Conservation (phyloP, 1,140 invertebrate genomes). For the Zophobas morio region DNA sequence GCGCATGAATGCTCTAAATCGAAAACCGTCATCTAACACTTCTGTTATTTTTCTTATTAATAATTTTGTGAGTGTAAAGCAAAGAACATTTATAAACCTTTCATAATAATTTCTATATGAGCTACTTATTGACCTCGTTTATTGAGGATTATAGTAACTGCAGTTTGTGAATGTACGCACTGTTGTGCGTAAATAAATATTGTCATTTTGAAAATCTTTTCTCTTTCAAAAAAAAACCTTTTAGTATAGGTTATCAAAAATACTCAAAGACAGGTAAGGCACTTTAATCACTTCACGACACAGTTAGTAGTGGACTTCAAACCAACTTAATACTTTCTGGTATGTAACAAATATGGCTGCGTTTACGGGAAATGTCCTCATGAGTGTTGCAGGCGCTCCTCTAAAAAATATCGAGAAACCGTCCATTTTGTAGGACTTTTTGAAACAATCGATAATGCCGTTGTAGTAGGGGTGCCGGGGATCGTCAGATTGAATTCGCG, state of each 20-base stretch:
- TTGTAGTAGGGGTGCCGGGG: slow-evolving; percentile 70
- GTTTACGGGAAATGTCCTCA: slow-evolving; percentile 81
- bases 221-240: slow-evolving; percentile 10
- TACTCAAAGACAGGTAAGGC: not conserved
- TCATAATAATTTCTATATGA: slow-evolving; percentile 62
- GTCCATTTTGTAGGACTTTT: slow-evolving; percentile 69
- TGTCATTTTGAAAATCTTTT: slow-evolving; percentile 58
- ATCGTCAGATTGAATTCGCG: slow-evolving; percentile 79
- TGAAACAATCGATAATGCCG: slow-evolving; percentile 70
- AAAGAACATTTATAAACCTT: slow-evolving; percentile 61
- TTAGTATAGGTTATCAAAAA: slow-evolving; percentile 2
- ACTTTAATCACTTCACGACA: not conserved
- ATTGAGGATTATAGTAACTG: slow-evolving; percentile 60
- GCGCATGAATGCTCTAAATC: slow-evolving; percentile 37
- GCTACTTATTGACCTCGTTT: slow-evolving; percentile 59
- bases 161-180: slow-evolving; percentile 62
- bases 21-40: slow-evolving; percentile 20
- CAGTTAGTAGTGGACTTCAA: not conserved
- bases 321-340: slow-evolving; percentile 67
- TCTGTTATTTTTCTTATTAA: slow-evolving; percentile 50
- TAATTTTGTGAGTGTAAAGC: slow-evolving; percentile 56
- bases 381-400: slow-evolving; percentile 72
- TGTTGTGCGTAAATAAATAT: slow-evolving; percentile 62
- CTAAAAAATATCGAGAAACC: slow-evolving; percentile 73
- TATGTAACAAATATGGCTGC: slow-evolving; percentile 80